Conservation (phyloP, 2,888 invertebrate genomes). For the Coelinius sp. region DNA sequence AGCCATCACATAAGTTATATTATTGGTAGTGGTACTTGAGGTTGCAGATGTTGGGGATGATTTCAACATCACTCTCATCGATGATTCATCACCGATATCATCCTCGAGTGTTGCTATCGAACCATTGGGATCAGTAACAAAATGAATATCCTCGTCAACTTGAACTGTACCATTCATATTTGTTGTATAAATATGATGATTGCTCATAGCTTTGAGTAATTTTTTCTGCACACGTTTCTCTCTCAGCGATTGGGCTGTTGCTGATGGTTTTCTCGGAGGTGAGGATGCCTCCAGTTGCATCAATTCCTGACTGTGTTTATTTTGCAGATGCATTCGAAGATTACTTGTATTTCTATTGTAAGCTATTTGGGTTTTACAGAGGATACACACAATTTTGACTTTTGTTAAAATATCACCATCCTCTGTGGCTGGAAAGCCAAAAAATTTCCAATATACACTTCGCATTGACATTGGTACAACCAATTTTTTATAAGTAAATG, state of each 20-base stretch:
- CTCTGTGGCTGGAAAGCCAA: slow-evolving; percentile 73
- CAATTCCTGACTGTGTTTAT: slow-evolving; percentile 70
- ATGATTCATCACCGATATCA: slow-evolving; percentile 59
- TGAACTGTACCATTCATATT: slow-evolving; percentile 69
- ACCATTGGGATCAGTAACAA: slow-evolving; percentile 67
- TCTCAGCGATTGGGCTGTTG: slow-evolving; percentile 62
- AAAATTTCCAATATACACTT: slow-evolving; percentile 73
- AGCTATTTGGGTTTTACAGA: slow-evolving; percentile 72
- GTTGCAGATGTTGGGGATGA: slow-evolving; percentile 38
- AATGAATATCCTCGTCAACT: slow-evolving; percentile 69
- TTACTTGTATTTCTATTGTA: slow-evolving; percentile 73
- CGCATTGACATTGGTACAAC: slow-evolving; percentile 73
- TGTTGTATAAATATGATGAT: slow-evolving; percentile 67
- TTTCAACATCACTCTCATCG: slow-evolving; percentile 61
- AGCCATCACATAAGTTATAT: slow-evolving; percentile 61
- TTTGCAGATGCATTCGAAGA: slow-evolving; percentile 72
- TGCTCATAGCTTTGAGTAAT: slow-evolving; percentile 58
- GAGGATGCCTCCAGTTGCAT: slow-evolving; percentile 64
- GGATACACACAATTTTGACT: slow-evolving; percentile 71
- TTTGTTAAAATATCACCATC: slow-evolving; percentile 70
- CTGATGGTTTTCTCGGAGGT: slow-evolving; percentile 62
- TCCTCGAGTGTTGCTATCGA: slow-evolving; percentile 64
- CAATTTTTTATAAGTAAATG: slow-evolving; percentile 70
- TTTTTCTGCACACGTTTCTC: slow-evolving; percentile 64
- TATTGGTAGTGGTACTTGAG: slow-evolving; percentile 23